A percentile compares a stretch with the other conserved stretches of the same genome.
phyloP scores from a whole-genome alignment of 2,113 vertebrate species.

The Piaya cayana region DNA sequence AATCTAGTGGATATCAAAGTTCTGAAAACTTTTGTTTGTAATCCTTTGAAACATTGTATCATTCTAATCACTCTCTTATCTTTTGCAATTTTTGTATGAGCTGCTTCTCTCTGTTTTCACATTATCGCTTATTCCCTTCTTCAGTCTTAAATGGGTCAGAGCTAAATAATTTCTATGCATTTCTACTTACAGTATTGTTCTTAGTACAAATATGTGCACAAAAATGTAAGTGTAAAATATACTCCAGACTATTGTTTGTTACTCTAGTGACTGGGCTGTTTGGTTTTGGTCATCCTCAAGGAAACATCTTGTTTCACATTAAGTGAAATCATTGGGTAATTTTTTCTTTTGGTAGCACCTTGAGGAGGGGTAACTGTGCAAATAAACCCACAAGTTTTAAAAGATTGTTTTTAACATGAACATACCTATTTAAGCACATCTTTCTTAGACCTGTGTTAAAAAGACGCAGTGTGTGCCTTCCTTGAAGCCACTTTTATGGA shows the following conservation, averaged over 20 bases:
- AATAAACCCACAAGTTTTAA: not conserved
- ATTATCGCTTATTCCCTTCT: not conserved
- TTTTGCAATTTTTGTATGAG: not conserved
- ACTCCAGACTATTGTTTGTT: not conserved
- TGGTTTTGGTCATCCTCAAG: not conserved
- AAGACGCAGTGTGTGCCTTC: not conserved
- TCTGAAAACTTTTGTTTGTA: not conserved
- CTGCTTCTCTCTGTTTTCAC: not conserved
- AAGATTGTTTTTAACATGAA: not conserved
- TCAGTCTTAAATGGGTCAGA: not conserved
- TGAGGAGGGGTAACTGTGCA: not conserved
- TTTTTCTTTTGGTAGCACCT: not conserved
- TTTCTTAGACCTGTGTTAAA: not conserved
- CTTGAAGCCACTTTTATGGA: not conserved
- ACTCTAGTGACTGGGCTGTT: fast-evolving
- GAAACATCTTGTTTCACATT: not conserved
- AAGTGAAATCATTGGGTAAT: not conserved
- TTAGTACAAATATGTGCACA: not conserved
- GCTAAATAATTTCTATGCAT: not conserved
- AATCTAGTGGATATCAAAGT: not conserved
- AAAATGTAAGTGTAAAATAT: not conserved
- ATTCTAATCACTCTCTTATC: not conserved
- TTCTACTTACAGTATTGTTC: not conserved
- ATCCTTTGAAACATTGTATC: not conserved
- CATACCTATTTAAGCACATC: not conserved